Evolutionary conservation across 1,140 invertebrate species (phyloP), one percentile per base, ranked within the genome.

Genomic region (Colletes gigas): DNA sequence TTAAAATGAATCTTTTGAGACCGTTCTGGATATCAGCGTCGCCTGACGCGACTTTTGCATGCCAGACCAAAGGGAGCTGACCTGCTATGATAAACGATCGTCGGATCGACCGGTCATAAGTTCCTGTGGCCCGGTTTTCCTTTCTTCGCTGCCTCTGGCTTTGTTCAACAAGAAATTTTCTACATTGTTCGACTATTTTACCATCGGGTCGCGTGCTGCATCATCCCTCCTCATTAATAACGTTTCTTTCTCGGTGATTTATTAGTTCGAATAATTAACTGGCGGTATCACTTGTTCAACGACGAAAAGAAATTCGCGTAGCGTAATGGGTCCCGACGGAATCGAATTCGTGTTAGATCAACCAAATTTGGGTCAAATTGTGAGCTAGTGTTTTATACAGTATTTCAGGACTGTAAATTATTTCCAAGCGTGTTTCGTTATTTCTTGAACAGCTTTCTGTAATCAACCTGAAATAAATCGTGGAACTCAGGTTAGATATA

Each of bases 41-140:
- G 75, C 68, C 54, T 62, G 78, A 81, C 60, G 52, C 76, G 30
- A 67, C 47, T 72, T 47, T 55, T 59, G 57, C 55, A 57, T 65
- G 60, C 21, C 57, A 66, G 60, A 67, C 63, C 41, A 63, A 69
- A 73, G 83, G 57, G 78, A 86, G 71, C 78, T 78, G 83, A 85
- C 74, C 75, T 47, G 59, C 39, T 80, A 81, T 79, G 79, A 83
- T 82, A 79, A 85, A 87, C 73, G 82, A 85, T 70, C 76, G 47
- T 10, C 30, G 54, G 63, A 83, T 83, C 81, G 70, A 83, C 63
- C 66, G 77, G 65, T 63, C 77, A 65, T 72, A 83, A 75, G 50
- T 79, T 79, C 65, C 72, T 30, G 62, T 74, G 39, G 60, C 72
- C 57, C 12, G 21, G 52, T 73, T 78, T 74, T 55, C 69, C 68